Evolutionary conservation across 1,140 invertebrate genomes (phyloP), one percentile per base, ranked within the genome.

Genomic region (Lasioglossum albipes): DNA sequence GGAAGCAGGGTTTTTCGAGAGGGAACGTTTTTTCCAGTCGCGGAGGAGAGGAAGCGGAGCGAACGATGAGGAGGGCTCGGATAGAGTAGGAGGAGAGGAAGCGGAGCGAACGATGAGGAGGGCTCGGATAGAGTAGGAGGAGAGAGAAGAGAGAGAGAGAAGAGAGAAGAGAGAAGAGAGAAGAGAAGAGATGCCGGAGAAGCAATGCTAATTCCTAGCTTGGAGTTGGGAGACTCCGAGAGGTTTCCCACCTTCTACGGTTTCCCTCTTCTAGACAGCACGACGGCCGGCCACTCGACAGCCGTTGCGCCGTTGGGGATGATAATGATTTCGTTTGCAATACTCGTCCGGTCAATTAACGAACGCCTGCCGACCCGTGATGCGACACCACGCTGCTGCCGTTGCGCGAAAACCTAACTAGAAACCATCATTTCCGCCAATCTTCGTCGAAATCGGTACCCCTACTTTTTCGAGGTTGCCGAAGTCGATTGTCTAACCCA

Each of bases 221-320:
- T 86, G 87, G 89, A 91, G 89, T 90, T 89, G 90, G 87, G 82
- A 91, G 91, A 85, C 90, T 88, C 89, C 85, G 87, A 91, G 91
- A 93, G 92, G 92, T 93, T 92, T 93, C 92, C 92, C 89, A 93
- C 91, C 91, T 93, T 93, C 86, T 92, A 92, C 91, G 91, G 92
- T 92, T 93, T 93, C 91, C 90, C 91, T 92, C 83, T 88, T 90
- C 89, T 84, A 88, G 78, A 74, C 84, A 52, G 79, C 67, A 62
- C 76, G 75, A 85, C 78, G 45, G 45, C 45, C 45, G 84, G 84
- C 67, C 84, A 86, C 84, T 86, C 79, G 79, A 81, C 61, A 31
- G 74, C 70, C 84, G 71, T 20, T 45, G 75, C 22, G 74, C 70
- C 84, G 71, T 20, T 45, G 75, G 84, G 80, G 84, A 86, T 86